These are phyloP conservation scores for Melanostoma scalare DNA, from an alignment of 2,888 invertebrate genomes.

Conservation along the genomic window DNA sequence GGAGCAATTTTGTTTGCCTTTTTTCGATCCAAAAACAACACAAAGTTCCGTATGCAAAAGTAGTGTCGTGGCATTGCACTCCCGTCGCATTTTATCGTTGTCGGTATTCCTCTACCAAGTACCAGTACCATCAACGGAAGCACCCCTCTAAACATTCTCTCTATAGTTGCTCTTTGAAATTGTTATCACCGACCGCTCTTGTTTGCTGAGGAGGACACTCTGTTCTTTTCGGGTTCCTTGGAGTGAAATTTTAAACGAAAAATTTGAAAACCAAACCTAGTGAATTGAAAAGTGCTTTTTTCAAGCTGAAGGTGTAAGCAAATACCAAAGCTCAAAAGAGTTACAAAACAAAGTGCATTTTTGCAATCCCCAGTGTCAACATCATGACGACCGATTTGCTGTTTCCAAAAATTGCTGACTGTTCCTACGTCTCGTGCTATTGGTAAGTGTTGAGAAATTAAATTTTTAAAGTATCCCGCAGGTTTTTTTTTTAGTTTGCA, in stretches of 20 bases:
- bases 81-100: slow-evolving; percentile 30
- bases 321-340: slow-evolving; percentile 2
- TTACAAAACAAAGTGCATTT: slow-evolving; percentile 64
- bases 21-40: slow-evolving; percentile 18
- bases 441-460: slow-evolving; percentile 85
- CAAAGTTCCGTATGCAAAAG: slow-evolving; percentile 33
- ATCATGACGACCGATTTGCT: slow-evolving; percentile 82
- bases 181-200: neutral
- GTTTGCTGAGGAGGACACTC: slow-evolving; percentile 1
- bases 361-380: slow-evolving; percentile 64
- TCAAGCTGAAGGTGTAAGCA: slow-evolving; percentile 39
- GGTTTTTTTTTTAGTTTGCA: slow-evolving; percentile 38
- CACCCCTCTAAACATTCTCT: slow-evolving; percentile 24
- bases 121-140: neutral
- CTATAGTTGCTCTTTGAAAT: slow-evolving; percentile 10
- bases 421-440: slow-evolving; percentile 93
- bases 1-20: slow-evolving; percentile 18
- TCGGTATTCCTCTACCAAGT: slow-evolving; percentile 15
- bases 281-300: slow-evolving; percentile 13
- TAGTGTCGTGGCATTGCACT: slow-evolving; percentile 49
- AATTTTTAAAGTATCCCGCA: slow-evolving; percentile 18
- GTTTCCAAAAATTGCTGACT: slow-evolving; percentile 90
- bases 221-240: slow-evolving; percentile 11
- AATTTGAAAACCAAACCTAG: slow-evolving; percentile 22
- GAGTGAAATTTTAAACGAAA: slow-evolving; percentile 1